These are phyloP conservation scores for Bos javanicus DNA, from an alignment of 2,113 vertebrate species.

Conservation along the genomic window DNA sequence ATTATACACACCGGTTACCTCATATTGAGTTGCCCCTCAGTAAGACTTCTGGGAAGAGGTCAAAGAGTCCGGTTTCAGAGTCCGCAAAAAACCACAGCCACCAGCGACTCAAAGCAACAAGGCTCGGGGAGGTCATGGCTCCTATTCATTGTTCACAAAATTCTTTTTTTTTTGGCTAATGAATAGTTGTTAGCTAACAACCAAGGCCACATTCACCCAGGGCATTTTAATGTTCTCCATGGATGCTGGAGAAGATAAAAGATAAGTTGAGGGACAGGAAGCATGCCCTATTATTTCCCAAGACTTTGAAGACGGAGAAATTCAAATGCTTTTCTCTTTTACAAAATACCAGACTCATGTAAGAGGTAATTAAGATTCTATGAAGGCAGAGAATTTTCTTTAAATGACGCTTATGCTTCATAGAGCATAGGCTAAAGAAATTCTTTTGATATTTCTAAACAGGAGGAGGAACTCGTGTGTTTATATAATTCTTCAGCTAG, in stretches of 20 bases:
- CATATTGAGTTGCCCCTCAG: background rate
- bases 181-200: constrained; percentile 8
- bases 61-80: background rate
- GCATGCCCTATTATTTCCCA: background rate
- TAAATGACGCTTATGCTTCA: background rate
- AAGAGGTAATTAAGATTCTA: background rate
- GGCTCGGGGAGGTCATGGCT: background rate
- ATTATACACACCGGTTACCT: background rate
- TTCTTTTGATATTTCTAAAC: background rate
- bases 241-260: background rate
- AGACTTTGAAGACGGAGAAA: constrained; percentile 33
- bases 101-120: background rate
- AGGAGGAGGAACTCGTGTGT: background rate
- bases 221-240: background rate
- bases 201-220: background rate
- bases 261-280: background rate
- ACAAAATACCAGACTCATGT: background rate
- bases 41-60: background rate
- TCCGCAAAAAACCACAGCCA: background rate
- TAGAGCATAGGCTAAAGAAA: background rate
- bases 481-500: background rate
- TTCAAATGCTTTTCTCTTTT: background rate
- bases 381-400: background rate
- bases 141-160: background rate
- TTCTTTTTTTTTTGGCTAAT: background rate